Base-by-base conservation (phyloP, 1,140 invertebrate species). In the Zelostemma sp. region DNA sequence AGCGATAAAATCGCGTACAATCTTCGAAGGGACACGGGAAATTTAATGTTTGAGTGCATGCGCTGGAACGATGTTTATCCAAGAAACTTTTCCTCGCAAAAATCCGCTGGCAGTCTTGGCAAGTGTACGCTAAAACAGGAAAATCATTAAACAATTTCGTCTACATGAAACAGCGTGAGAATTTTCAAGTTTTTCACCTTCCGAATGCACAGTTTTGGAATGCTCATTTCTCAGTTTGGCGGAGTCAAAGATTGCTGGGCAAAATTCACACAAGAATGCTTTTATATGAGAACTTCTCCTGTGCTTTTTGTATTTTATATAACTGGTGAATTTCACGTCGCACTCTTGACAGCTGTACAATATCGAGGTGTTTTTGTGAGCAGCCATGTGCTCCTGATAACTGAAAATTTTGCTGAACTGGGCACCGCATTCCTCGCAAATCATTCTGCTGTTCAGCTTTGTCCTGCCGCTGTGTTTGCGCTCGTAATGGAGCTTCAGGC, bases 401-500 rank as follows among this genome's bases (percentile, higher is more conserved):
- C 70, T 68, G 40, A 51, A 19, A 8, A 70, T 75, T 41, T 76
- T 77, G 18, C 21, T 65, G 16, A 81, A 81, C 11, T 16, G 14
- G 46, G 31, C 11, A 0, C 64, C 56, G 46, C 80, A 81, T 38
- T 75, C 55, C 38, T 75, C 59, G 8, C 80, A 81, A n/a, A n/a
- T n/a, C n/a, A n/a, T n/a, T 12, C 18, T 40, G 11, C 77, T 19
- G 49, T 19, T 45, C 8, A 78, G 19, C 48, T 48, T 68, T 0
- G 57, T 35, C 38, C n/a, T 9, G 1, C 73, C 43, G 0, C 43
- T 25, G 17, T 81, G 80, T 5, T 61, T 49, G 14, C 14, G 25
- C n/a, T 72, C 58, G 28, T 60, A 68, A 69, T 81, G 80, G 18
- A 71, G 76, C 51, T 72, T 75, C 5, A 80, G 49, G 61, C 76